These are phyloP conservation scores for Tethea ocularis DNA, from an alignment of 2,888 invertebrate genomes.

Conservation along the genomic window DNA sequence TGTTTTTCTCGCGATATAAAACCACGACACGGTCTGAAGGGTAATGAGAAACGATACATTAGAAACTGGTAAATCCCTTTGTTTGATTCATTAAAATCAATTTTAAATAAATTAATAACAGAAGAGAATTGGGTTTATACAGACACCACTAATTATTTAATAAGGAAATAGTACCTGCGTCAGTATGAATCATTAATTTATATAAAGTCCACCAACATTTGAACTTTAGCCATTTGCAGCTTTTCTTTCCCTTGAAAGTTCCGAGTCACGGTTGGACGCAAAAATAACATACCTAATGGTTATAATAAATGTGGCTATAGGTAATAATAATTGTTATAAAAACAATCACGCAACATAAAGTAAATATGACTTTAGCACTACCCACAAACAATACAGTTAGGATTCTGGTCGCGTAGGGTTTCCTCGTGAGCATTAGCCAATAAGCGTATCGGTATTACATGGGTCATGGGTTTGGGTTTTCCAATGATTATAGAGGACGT, in stretches of 20 bases:
- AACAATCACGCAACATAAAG: background rate
- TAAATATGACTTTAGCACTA: background rate
- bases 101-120: background rate
- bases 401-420: constrained; percentile 1
- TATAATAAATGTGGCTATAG: background rate
- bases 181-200: background rate
- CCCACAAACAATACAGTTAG: background rate
- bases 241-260: too few species aligned
- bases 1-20: background rate
- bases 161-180: background rate
- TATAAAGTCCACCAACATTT: too few species aligned
- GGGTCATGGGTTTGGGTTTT: background rate
- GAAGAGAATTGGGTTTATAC: too few species aligned
- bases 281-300: background rate
- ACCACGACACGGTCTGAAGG: background rate
- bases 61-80: background rate
- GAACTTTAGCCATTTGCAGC: too few species aligned
- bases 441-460: background rate
- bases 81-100: background rate
- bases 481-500: background rate
- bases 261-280: background rate
- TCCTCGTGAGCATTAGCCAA: background rate
- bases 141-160: background rate
- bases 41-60: background rate
- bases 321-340: background rate